Conservation (phyloP, 2,888 invertebrate genomes). For the Germaria angustata region DNA sequence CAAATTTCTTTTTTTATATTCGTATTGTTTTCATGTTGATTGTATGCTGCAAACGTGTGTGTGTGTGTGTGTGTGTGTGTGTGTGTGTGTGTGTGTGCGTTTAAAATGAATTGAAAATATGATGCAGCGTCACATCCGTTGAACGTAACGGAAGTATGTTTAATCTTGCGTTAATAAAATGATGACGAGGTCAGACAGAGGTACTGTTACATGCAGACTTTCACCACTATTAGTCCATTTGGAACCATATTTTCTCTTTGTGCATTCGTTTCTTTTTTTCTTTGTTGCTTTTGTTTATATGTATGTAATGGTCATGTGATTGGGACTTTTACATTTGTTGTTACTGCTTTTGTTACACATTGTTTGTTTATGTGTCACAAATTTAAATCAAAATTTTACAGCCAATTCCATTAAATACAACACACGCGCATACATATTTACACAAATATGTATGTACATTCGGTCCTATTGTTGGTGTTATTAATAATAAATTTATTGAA, state of each 20-base stretch:
- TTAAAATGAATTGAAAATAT: slow-evolving; percentile 50
- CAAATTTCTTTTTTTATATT: slow-evolving; percentile 49
- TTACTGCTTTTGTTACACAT: slow-evolving; percentile 17
- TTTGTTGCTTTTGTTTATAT: neutral
- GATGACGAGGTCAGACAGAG: slow-evolving; percentile 68
- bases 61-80: neutral
- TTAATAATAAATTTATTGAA: slow-evolving; percentile 58
- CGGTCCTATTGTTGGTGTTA: slow-evolving; percentile 13
- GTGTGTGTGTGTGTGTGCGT: neutral
- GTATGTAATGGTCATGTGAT: neutral
- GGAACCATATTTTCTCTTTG: slow-evolving; percentile 21
- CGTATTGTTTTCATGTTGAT: neutral
- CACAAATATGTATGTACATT: neutral
- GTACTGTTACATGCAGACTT: slow-evolving; percentile 17
- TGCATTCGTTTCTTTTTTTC: neutral
- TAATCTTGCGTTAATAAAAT: slow-evolving; percentile 74
- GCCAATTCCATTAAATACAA: neutral
- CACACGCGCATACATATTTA: neutral
- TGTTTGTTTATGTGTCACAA: slow-evolving; percentile 38
- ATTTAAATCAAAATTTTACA: slow-evolving; percentile 23
- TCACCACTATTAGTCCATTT: neutral
- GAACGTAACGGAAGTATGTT: slow-evolving; percentile 69
- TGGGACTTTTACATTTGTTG: slow-evolving; percentile 14
- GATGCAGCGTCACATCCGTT: slow-evolving; percentile 69
- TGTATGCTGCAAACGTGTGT: neutral